These are phyloP conservation scores for Meloidogyne floridensis DNA, from an alignment of 1,140 invertebrate genomes.

Conservation along the genomic window DNA sequence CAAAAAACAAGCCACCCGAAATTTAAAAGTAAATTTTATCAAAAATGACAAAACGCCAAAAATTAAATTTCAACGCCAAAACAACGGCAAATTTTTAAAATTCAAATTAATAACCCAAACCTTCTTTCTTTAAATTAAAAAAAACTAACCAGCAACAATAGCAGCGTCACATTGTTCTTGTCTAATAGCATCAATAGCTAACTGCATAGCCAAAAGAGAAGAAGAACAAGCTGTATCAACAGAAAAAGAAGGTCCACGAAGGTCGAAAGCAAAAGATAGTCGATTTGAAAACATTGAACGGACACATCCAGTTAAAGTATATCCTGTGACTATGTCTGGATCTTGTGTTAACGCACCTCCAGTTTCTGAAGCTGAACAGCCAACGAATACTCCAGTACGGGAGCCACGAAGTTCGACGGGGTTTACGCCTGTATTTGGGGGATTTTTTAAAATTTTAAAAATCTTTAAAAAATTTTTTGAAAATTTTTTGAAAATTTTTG, in stretches of 20 bases:
- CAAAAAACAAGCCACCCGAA: no score
- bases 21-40: no score
- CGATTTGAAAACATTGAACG: slow-evolving; percentile 94
- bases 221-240: slow-evolving; percentile 95
- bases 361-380: slow-evolving; percentile 70
- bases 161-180: slow-evolving; percentile 86
- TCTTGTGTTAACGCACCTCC: slow-evolving; percentile 79
- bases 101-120: not conserved
- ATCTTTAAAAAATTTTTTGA: not conserved
- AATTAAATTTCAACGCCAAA: no score
- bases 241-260: slow-evolving; percentile 82
- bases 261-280: slow-evolving; percentile 88
- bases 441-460: not conserved
- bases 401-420: slow-evolving; percentile 66
- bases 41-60: no score
- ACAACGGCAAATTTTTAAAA: no score
- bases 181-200: slow-evolving; percentile 81
- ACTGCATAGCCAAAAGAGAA: slow-evolving; percentile 79
- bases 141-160: slow-evolving; percentile 77
- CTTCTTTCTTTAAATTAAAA: not conserved
- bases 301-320: slow-evolving; percentile 86
- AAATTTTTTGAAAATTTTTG: not conserved
- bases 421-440: slow-evolving; percentile 73
- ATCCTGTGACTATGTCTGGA: slow-evolving; percentile 77
- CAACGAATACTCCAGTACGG: slow-evolving; percentile 66